Conservation (phyloP, 2,888 invertebrate species). For the Thysanoteuthis rhombus region DNA sequence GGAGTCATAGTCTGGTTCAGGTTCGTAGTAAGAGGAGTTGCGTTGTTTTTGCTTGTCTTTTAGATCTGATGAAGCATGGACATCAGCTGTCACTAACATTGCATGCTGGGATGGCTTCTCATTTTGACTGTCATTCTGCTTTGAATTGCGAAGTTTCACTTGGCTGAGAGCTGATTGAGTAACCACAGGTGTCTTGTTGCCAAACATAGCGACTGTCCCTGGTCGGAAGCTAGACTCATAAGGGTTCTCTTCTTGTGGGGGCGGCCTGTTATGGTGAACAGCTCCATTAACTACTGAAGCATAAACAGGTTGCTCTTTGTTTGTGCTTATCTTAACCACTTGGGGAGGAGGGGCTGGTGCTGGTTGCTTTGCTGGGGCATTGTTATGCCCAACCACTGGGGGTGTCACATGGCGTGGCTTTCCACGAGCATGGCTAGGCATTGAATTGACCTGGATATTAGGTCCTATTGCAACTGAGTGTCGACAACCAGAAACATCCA, state of each 20-base stretch:
- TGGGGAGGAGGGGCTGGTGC: constrained; percentile 48
- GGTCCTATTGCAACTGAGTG: constrained; percentile 18
- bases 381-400: constrained; percentile 45
- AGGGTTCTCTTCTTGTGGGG: constrained; percentile 40
- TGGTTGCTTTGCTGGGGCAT: constrained; percentile 48
- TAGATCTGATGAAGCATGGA: constrained; percentile 37
- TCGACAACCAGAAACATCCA: constrained; percentile 17
- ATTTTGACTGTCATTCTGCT: neutral
- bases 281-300: constrained; percentile 49
- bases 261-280: constrained; percentile 50
- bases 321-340: constrained; percentile 51
- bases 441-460: constrained; percentile 12
- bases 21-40: constrained; percentile 43
- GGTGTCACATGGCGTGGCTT: constrained; percentile 48
- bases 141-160: neutral
- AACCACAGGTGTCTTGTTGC: neutral
- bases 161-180: constrained; percentile 83
- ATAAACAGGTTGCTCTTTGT: constrained; percentile 47
- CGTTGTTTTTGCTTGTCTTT: neutral
- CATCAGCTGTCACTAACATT: constrained; percentile 52
- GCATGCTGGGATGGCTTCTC: neutral
- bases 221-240: constrained; percentile 86
- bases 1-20: constrained; percentile 58
- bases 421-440: constrained; percentile 18
- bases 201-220: constrained; percentile 78